A percentile compares a stretch with the other conserved stretches of the same genome.
Conservation (phyloP, 2,113 vertebrate species). For the Sterna hirundo region DNA sequence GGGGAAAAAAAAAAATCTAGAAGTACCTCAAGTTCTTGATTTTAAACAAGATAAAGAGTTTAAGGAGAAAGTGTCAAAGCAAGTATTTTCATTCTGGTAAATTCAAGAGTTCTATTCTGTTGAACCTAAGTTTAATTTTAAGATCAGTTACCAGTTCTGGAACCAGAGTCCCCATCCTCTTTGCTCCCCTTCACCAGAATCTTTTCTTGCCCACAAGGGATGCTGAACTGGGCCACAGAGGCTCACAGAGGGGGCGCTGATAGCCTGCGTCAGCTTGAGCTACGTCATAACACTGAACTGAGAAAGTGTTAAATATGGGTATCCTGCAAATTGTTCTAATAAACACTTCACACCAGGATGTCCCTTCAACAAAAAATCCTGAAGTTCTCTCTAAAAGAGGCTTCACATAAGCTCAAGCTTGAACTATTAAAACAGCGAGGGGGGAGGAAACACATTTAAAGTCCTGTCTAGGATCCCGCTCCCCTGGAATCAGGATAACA, state of each 20-base stretch:
- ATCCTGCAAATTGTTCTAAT: not conserved
- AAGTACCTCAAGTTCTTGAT: not conserved
- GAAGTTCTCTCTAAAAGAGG: not conserved
- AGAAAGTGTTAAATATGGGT: not conserved
- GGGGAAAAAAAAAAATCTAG: not conserved
- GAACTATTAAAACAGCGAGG: not conserved
- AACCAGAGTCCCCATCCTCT: not conserved
- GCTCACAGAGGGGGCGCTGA: not conserved
- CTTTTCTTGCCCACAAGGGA: not conserved
- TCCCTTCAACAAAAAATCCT: not conserved
- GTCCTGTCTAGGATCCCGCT: not conserved
- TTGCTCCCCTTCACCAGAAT: not conserved
- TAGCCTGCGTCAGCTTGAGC: accelerated
- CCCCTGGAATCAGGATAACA: not conserved
- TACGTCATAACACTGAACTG: accelerated
- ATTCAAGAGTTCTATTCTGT: not conserved
- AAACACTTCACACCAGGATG: not conserved
- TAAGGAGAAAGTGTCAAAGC: not conserved
- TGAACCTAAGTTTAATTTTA: not conserved
- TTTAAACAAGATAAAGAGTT: not conserved
- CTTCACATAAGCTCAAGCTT: not conserved
- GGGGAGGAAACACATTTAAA: not conserved
- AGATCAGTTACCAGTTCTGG: not conserved
- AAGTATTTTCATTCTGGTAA: not conserved
- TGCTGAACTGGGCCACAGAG: not conserved